Base-by-base conservation (phyloP, 2,888 invertebrate genomes). In the Calliopum simillimum region DNA sequence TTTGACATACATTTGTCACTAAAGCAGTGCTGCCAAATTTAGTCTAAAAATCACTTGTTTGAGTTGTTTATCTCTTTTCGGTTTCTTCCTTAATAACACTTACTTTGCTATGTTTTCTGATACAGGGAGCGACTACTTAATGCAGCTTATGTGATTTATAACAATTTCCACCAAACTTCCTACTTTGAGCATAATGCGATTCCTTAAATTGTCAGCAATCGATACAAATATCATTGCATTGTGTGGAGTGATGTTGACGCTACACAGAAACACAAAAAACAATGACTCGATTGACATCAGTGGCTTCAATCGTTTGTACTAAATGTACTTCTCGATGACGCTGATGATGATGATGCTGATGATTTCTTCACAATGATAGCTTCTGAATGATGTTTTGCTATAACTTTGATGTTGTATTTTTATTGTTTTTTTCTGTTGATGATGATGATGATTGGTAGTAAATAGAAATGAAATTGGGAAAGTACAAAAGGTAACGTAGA, bases 391-490 rank as follows among this genome's bases (percentile, higher is more conserved):
- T 70, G 61, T 70, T 66, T 14, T 58, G 46, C 41, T 71, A 21
- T 5, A 46, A 33, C 12, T 69, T 44, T 11, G 25, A 49, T 33
- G 33, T 33, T 33, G 33, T 33, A 8, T 8, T 33, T 33, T 33
- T 33, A 8, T 33, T 25, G 25, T 25, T 25, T 33, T 33, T 33
- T 33, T 33, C 33, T 33, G 33, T 33, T 76, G 79, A 77, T 79
- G 77, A 79, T 80, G 82, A 81, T 81, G 81, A 82, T 81, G 82
- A 81, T 80, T 79, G 82, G 81, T 77, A 79, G 81, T 79, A 81
- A 82, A 81, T 80, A 80, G 82, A 82, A 82, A 81, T 78, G 80
- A 79, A 82, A 80, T 73, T 73, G 74, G 71, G 71, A 75, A 74
- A 74, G 75, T 63, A 59, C 65, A 43, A 58, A 33, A n/a, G 51